Evolutionary conservation across 2,797 vertebrate genomes (phyloP).

Genomic region (Selene dorsalis): DNA sequence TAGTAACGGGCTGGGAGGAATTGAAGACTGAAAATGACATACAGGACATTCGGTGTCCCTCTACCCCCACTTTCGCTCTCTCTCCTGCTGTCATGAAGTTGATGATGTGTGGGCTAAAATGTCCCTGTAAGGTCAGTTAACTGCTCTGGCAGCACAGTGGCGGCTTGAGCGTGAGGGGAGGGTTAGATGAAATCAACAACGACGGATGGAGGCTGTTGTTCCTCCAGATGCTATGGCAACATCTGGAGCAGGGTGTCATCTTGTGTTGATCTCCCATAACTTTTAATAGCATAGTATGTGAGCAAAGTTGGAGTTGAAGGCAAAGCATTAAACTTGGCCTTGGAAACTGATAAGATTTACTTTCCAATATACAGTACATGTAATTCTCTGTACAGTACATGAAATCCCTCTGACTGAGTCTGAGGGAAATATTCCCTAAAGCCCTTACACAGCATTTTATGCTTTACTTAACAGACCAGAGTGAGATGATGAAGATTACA

Average conservation of each 20-base stretch:
- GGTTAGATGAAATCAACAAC: slow-evolving; percentile 3
- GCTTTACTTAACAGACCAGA: slow-evolving; percentile 41
- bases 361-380: slow-evolving; percentile 21
- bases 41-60: slow-evolving; percentile 83
- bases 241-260: slow-evolving; percentile 17
- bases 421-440: slow-evolving; percentile 48
- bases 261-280: slow-evolving; percentile 21
- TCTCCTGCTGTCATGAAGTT: slow-evolving; percentile 26
- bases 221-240: slow-evolving; percentile 12
- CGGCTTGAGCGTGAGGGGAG: background rate
- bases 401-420: slow-evolving; percentile 14
- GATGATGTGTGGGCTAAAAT: slow-evolving; percentile 27
- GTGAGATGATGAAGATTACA: slow-evolving; percentile 61
- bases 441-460: slow-evolving; percentile 40
- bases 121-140: slow-evolving; percentile 43
- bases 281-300: slow-evolving; percentile 2
- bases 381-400: slow-evolving; percentile 39
- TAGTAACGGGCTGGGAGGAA: slow-evolving; percentile 92
- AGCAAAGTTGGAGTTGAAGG: slow-evolving; percentile 38
- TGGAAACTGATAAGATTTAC: slow-evolving; percentile 48
- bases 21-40: slow-evolving; percentile 94
- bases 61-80: slow-evolving; percentile 2
- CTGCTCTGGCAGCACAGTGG: background rate
- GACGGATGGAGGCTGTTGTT: background rate
- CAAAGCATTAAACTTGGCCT: slow-evolving; percentile 23